phyloP scores from a whole-genome alignment of 2,797 vertebrate genomes.

The Lepilemur septentrionalis region DNA sequence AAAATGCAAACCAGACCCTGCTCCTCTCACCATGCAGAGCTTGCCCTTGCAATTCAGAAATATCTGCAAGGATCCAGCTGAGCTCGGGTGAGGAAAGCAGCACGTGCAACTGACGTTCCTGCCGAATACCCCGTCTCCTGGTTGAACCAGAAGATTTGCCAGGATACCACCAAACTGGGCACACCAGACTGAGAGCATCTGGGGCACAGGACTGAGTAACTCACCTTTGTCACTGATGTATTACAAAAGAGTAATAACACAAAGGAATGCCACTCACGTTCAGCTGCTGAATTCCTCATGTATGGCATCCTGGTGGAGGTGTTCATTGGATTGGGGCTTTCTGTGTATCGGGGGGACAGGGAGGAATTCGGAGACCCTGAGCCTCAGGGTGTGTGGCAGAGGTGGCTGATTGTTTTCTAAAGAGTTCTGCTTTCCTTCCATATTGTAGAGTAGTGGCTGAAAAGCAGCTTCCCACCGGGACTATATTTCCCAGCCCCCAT shows the following conservation, averaged over 20 bases:
- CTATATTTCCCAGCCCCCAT: neutral
- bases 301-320: neutral
- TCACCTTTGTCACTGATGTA: neutral
- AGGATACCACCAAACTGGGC: neutral
- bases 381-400: neutral
- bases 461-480: neutral
- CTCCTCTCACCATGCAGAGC: neutral
- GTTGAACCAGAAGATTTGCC: neutral
- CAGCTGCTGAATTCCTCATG: neutral
- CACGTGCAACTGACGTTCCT: fast-evolving
- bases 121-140: neutral
- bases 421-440: neutral
- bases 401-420: neutral
- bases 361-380: neutral
- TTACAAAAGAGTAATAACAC: fast-evolving
- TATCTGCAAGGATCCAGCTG: neutral
- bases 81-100: neutral
- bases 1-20: neutral
- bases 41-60: neutral
- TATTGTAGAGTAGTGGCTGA: neutral
- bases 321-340: neutral
- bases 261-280: fast-evolving
- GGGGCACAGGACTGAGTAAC: fast-evolving
- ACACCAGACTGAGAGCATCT: neutral
- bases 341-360: neutral